Percentiles rank a stretch among this genome's conserved stretches.
These are phyloP conservation scores for Merops nubicus DNA, from an alignment of 2,113 vertebrate species.

Conservation along the genomic window DNA sequence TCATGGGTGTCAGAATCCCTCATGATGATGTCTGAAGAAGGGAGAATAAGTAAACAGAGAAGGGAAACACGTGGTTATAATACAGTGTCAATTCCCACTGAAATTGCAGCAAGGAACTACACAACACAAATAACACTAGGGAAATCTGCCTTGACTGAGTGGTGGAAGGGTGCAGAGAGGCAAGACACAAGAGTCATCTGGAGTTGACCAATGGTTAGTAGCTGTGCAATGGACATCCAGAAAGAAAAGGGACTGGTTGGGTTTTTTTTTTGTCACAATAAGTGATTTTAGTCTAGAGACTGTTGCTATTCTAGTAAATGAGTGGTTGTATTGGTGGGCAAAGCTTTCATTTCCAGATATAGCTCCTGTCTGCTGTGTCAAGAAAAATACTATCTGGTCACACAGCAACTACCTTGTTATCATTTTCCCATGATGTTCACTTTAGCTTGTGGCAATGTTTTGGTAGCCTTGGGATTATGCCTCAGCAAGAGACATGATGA, in stretches of 20 bases:
- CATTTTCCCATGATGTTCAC: neutral
- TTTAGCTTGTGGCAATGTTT: neutral
- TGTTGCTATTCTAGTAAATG: neutral
- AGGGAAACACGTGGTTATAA: neutral
- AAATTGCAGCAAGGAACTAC: neutral
- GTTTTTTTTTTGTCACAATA: neutral
- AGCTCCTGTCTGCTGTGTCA: neutral
- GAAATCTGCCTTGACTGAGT: neutral
- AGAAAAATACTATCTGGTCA: neutral
- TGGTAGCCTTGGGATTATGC: neutral
- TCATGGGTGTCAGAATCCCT: neutral
- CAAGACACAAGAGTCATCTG: neutral
- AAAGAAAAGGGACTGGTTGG: neutral
- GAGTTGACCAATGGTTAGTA: neutral
- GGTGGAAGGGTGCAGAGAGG: neutral
- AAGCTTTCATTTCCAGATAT: neutral
- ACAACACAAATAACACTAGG: neutral
- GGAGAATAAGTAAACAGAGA: neutral
- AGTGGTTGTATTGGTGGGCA: neutral
- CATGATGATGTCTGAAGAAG: neutral
- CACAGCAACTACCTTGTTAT: neutral
- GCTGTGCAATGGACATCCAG: neutral
- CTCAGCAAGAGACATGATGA: neutral
- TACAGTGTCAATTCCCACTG: neutral
- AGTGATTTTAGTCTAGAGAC: neutral